Conservation (phyloP, 2,113 vertebrate genomes). For the Gavialis gangeticus region DNA sequence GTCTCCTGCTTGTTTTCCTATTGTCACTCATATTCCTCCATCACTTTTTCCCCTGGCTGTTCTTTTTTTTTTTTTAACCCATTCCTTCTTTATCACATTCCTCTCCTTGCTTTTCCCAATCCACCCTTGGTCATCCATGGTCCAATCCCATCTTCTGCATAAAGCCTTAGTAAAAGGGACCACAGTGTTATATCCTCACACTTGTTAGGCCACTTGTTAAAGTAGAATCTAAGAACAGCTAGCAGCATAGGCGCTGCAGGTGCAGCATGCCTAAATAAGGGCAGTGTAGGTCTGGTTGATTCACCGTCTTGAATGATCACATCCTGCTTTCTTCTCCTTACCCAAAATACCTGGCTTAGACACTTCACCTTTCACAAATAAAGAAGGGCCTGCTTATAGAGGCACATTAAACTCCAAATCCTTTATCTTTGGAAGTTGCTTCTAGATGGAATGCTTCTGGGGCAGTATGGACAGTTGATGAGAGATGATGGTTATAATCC, state of each 20-base stretch:
- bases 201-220: neutral
- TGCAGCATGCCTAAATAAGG: neutral
- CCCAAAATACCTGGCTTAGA: slow-evolving; percentile 8
- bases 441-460: neutral
- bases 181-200: accelerated
- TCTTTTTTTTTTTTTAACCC: neutral
- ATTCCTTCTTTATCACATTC: neutral
- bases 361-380: slow-evolving; percentile 1
- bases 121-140: neutral
- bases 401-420: neutral
- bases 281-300: neutral
- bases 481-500: neutral
- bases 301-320: neutral
- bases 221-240: accelerated
- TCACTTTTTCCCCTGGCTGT: neutral
- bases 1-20: neutral
- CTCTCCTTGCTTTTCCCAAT: slow-evolving; percentile 31
- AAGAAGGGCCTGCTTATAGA: neutral
- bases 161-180: accelerated
- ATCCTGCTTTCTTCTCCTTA: neutral
- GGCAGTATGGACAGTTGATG: neutral
- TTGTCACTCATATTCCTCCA: neutral
- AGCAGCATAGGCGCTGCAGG: neutral
- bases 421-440: neutral
- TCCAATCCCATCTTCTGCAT: neutral